Evolutionary conservation across 2,113 vertebrate species (phyloP), one percentile per base, ranked within the genome.

Genomic region (Eidolon helvum): DNA sequence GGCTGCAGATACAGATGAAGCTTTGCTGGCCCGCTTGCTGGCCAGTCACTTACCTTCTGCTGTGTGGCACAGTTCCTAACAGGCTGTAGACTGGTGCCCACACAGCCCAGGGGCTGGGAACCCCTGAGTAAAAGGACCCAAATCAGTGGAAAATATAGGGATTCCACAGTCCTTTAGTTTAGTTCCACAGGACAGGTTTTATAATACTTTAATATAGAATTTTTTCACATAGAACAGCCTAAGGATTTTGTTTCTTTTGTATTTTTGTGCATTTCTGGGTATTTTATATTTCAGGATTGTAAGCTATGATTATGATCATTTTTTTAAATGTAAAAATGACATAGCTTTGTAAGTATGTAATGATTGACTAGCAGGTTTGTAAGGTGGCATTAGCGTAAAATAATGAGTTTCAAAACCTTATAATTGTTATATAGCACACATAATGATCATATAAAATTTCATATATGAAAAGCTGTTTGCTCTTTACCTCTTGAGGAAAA

Each of bases 401-500:
- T 69, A 50, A 80, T 82, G 30, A 69, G 15, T 85, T 61, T 84
- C 33, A 59, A 77, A 84, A 40, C 30, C 53, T 86, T 63, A 21
- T 71, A 66, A 50, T 50, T 50, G 43, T 65, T 85, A 30, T 18
- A 66, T 53, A 30, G 28, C 61, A 94, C 48, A 93, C 40, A 71
- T 5, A 65, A 65, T 75, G 59, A 93, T 91, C 16, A 59, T 83
- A 59, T 21, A 68, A 35, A 28, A 21, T 83, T 85, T 55, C 30
- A n/a, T 69, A 18, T 83, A 68, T 61, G 86, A 95, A 92, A 83
- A 65, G 19, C 26, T 84, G 5, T 90, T 95, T 40, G 18, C 5
- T 63, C 30, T 78, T 86, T 82, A 89, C n/a, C 45, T 82, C 53
- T 90, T 85, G 30, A 48, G 40, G 71, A 87, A 94, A 90, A 97